Evolutionary conservation across 2,888 invertebrate genomes (phyloP), one percentile per base, ranked within the genome.

Genomic region (Drosophila koepferae): DNA sequence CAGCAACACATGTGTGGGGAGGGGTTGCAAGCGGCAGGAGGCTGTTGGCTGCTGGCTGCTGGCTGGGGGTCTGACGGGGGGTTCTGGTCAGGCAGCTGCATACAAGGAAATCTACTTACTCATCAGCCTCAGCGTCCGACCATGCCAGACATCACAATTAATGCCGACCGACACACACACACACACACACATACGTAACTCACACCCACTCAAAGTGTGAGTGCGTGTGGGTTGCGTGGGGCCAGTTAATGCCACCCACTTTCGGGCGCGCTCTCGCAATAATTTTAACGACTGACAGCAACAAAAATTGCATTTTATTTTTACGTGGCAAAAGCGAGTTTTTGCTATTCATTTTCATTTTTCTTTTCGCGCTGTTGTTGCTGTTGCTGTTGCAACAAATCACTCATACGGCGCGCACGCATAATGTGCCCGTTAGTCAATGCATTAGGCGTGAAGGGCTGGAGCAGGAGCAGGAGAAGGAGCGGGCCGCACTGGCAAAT

Each of bases 81-180:
- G 62, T 3, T 23, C 28, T 56, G 63, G 55, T 64, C 34, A 68
- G 66, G 64, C 63, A 34, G 71, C 73, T 60, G 72, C 85, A 86
- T 89, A 91, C 88, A 91, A 91, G 90, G 76, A 87, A 88, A 87
- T 81, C 87, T 87, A 87, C 87, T 87, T 87, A 90, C 87, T 90
- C 87, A 87, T 91, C 90, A 68, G 75, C 72, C 40, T 46, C 63
- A 68, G 62, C 59, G 67, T 44, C 77, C 64, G 63, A 74, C 73
- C 89, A 70, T 56, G 85, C 77, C 86, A 90, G 90, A 90, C 86
- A 86, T 82, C 86, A 90, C 91, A 90, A 85, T 90, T 90, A 86
- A 86, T 86, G 69, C 86, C 88, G 60, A 64, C 86, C 86, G 49
- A 64, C 60, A 71, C 62, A 62, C 49, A 61, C 71, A 80, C 53